Evolutionary conservation across 1,140 invertebrate species (phyloP).

Genomic region (Zaprionus ornatus): DNA sequence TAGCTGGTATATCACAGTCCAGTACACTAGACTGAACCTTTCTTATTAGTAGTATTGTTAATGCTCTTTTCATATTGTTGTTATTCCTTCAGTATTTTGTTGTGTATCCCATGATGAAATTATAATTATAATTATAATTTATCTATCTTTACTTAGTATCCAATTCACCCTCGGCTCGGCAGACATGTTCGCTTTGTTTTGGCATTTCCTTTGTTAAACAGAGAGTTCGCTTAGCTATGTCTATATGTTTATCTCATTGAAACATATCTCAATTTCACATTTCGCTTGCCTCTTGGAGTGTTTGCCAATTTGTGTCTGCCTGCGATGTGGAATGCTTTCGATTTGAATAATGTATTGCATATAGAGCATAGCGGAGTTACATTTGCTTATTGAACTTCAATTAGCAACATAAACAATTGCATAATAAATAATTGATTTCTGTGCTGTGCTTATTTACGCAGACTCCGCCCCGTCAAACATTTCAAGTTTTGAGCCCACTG

Average conservation of each 20-base stretch:
- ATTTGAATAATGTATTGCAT: conserved; percentile 14
- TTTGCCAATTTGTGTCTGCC: neutral
- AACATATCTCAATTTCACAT: neutral
- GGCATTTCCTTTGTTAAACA: neutral
- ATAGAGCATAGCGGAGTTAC: neutral
- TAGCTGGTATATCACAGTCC: too few species aligned
- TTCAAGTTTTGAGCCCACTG: neutral
- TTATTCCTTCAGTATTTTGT: too few species aligned
- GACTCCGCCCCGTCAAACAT: neutral
- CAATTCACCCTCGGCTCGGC: too few species aligned
- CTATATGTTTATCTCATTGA: neutral
- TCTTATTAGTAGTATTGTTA: too few species aligned
- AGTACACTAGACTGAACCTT: too few species aligned
- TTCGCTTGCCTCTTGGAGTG: neutral
- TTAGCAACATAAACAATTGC: conserved; percentile 41
- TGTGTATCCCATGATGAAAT: too few species aligned
- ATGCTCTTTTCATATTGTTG: too few species aligned
- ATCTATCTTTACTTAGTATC: too few species aligned
- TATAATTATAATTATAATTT: too few species aligned
- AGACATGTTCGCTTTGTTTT: too few species aligned
- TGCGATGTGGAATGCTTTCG: neutral
- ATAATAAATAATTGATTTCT: conserved; percentile 67
- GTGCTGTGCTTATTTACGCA: conserved; percentile 51
- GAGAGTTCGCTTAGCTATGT: neutral
- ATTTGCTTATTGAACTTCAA: conserved; percentile 36